Evolutionary conservation across 2,113 vertebrate genomes (phyloP).

Genomic region (Hippopotamus amphibius): DNA sequence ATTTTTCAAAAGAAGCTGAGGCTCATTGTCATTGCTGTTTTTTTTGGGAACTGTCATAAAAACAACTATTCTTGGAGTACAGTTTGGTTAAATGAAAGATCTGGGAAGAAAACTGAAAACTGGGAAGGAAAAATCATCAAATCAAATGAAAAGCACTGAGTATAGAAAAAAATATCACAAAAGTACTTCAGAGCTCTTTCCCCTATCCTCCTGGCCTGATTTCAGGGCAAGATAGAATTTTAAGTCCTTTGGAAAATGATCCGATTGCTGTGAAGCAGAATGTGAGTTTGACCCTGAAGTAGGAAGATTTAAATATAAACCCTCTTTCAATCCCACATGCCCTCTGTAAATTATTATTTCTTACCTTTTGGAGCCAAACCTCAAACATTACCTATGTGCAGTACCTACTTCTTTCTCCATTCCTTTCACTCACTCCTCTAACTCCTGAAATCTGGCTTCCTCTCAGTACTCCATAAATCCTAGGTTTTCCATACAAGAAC

Average conservation of each 20-base stretch:
- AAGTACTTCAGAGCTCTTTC: not conserved
- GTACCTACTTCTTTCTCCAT: not conserved
- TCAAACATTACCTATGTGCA: not conserved
- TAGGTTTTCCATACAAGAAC: not conserved
- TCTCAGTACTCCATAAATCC: not conserved
- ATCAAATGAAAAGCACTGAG: constrained; percentile 1
- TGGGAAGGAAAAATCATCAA: constrained; percentile 37
- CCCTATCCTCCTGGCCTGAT: not conserved
- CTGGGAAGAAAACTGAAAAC: not conserved
- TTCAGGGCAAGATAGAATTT: not conserved
- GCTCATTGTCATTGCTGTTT: not conserved
- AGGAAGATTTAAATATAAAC: not conserved
- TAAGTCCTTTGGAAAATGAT: not conserved
- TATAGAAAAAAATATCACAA: not conserved
- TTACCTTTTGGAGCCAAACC: not conserved
- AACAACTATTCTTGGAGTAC: not conserved
- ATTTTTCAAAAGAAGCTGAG: not conserved
- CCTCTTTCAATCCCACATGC: not conserved
- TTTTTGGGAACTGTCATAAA: not conserved
- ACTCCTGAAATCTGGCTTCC: not conserved
- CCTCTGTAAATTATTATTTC: not conserved
- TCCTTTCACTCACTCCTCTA: not conserved
- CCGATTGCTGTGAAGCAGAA: not conserved
- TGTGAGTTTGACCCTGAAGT: not conserved
- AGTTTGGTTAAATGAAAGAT: not conserved